A percentile compares a stretch with the other conserved stretches of the same genome.
These are phyloP conservation scores for Actinia equina DNA, from an alignment of 64 coral and sea anemone genomes.

Conservation along the genomic window DNA sequence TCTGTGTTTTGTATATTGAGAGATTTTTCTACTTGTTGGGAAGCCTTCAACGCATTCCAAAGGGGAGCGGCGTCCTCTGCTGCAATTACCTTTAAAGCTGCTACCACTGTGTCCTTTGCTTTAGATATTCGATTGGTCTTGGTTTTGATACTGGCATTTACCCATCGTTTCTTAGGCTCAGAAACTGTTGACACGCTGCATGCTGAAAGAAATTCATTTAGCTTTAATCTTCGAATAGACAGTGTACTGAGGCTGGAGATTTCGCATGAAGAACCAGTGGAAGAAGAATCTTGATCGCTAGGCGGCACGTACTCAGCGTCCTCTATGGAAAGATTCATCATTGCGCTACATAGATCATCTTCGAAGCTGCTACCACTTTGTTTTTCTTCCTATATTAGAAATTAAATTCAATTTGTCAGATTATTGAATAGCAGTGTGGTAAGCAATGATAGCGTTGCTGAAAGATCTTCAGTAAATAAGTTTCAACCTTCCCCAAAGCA, in stretches of 20 bases:
- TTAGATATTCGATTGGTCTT: neutral
- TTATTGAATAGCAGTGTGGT: neutral
- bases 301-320: neutral
- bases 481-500: neutral
- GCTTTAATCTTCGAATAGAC: too few relatives aligned
- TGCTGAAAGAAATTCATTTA: neutral
- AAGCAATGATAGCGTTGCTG: too few relatives aligned
- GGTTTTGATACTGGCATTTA: neutral
- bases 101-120: neutral
- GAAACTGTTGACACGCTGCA: neutral
- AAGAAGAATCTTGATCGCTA: too few relatives aligned
- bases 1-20: too few relatives aligned
- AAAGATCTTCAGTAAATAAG: neutral
- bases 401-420: neutral
- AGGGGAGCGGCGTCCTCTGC: conserved; percentile 1
- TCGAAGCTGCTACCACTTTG: neutral
- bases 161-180: neutral
- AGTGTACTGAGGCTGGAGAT: too few relatives aligned
- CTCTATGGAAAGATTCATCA: neutral
- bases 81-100: conserved; percentile 24
- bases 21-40: neutral
- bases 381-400: neutral
- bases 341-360: neutral
- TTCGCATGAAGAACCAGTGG: too few relatives aligned
- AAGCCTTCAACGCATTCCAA: neutral